Evolutionary conservation across 1,140 invertebrate species (phyloP).

Genomic region (Lucilia sericata): DNA sequence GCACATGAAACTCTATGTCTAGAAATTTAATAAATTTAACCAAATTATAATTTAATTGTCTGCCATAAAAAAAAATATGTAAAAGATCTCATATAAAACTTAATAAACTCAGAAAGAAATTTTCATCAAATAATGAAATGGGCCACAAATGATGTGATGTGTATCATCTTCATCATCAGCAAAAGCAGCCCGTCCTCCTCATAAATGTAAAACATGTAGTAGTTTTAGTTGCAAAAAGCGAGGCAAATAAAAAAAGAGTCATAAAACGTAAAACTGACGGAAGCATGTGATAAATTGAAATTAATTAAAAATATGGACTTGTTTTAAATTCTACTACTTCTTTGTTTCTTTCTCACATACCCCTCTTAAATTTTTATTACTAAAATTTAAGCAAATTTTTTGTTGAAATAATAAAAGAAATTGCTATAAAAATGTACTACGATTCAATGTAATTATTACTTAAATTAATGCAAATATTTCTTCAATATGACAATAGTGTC

Average conservation of each 20-base stretch:
- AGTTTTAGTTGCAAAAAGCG: neutral
- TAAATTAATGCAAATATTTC: no score
- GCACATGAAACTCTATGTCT: neutral
- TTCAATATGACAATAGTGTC: no score
- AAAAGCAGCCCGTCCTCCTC: neutral
- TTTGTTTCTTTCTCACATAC: no score
- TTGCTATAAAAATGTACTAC: no score
- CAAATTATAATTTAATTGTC: neutral
- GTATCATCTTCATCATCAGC: neutral
- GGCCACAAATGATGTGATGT: neutral
- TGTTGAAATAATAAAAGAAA: no score
- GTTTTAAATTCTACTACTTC: neutral
- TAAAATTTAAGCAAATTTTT: no score
- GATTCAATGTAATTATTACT: no score
- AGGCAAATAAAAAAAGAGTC: neutral
- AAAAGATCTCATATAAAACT: neutral
- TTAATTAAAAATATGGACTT: conserved; percentile 36
- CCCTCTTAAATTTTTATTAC: no score
- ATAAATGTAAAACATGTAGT: neutral
- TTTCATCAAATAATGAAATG: neutral
- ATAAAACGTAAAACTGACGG: conserved; percentile 4
- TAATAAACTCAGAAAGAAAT: neutral
- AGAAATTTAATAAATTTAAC: conserved; percentile 3
- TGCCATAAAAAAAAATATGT: neutral
- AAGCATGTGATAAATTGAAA: conserved; percentile 33